Evolutionary conservation across 2,797 vertebrate genomes (phyloP), one percentile per base, ranked within the genome.

Genomic region (Spheniscus humboldti): DNA sequence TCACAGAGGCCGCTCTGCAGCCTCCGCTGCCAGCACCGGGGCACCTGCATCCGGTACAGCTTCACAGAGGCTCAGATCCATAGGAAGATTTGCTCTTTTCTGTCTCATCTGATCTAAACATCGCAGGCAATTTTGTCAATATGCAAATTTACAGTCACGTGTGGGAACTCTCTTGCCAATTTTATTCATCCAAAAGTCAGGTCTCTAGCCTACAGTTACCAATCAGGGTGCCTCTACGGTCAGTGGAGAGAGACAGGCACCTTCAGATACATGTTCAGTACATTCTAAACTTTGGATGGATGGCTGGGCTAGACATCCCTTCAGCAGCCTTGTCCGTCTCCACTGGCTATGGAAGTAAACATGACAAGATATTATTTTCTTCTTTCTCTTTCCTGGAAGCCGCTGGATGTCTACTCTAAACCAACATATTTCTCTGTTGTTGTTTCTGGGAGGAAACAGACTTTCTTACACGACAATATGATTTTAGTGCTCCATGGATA

Each of bases 381-480:
- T 43, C n/a, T 81, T 82, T 56, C 20, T 74, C 31, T 67, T 87
- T 74, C 60, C 19, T 16, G 9, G 53, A 84, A 10, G n/a, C 28
- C 10, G 3, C 13, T 72, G 31, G 20, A 3, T 53, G 16, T 64
- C 41, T 72, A 8, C 6, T 31, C 16, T 66, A 62, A 79, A 82
- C 2, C 5, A 52, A 11, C 2, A 13, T 5, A 23, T 45, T 69
- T 78, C 30, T 81, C 41, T 87, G 31, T 24, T 41, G 17, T 43
- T 71, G 13, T 91, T 89, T 68, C 39, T 68, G 45, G 75, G 35
- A 63, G 6, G 24, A 86, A 83, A 71, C 5, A 67, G 23, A 7
- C 7, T 4, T 71, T 88, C 7, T 31, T 60, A 37, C 7, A 8
- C 0, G 0, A 41, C 25, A 41, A 52, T n/a, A 0, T 0, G n/a